A percentile compares a stretch with the other conserved stretches of the same genome.
phyloP scores from a whole-genome alignment of 2,113 vertebrate genomes.

The Campylomormyrus tamandua region DNA sequence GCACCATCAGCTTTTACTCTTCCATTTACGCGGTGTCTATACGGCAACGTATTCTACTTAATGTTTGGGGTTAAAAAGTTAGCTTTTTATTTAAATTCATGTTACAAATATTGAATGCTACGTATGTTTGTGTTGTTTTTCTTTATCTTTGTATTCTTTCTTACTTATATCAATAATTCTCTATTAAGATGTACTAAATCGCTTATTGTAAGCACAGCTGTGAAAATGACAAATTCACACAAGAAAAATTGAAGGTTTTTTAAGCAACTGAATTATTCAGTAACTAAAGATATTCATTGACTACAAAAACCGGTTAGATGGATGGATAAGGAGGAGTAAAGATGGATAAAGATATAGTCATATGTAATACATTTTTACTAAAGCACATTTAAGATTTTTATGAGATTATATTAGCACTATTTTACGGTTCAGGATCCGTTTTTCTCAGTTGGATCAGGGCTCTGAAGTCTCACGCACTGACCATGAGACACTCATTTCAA shows the following conservation, averaged over 20 bases:
- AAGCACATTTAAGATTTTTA: background rate
- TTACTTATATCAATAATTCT: background rate
- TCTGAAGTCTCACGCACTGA: too few species aligned
- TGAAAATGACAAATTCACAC: background rate
- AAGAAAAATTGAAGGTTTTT: background rate
- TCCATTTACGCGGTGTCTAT: background rate
- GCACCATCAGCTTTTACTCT: background rate
- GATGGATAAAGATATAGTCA: too few species aligned
- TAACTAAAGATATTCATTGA: background rate
- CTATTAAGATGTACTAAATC: background rate
- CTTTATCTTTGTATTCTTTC: background rate
- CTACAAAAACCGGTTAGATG: background rate
- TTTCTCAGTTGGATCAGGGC: background rate
- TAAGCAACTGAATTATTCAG: background rate
- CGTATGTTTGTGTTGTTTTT: background rate
- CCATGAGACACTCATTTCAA: too few species aligned
- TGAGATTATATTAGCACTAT: background rate
- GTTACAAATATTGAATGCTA: background rate
- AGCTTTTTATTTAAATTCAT: background rate
- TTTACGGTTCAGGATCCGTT: background rate
- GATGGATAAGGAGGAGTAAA: background rate
- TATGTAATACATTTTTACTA: too few species aligned
- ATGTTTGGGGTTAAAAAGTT: background rate
- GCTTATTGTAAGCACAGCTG: background rate
- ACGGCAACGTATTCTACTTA: background rate